These are phyloP conservation scores for Copsychus sechellarum DNA, from an alignment of 2,113 vertebrate genomes.

Conservation along the genomic window DNA sequence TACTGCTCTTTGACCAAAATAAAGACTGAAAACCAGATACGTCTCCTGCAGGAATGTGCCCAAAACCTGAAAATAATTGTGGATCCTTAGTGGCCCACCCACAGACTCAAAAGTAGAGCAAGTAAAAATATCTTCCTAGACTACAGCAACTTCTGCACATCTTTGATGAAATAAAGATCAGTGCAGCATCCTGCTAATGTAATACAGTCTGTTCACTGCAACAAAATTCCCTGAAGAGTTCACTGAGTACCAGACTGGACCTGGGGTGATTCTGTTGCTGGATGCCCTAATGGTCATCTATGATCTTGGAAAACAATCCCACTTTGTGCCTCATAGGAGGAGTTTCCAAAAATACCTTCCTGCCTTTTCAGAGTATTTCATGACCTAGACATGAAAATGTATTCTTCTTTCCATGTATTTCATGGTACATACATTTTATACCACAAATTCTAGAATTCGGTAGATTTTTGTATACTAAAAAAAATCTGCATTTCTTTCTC, in stretches of 20 bases:
- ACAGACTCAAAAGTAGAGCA: background rate
- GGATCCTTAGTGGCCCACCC: constrained; percentile 13
- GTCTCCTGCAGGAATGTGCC: background rate
- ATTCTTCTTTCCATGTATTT: background rate
- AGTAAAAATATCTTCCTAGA: background rate
- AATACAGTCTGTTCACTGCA: background rate
- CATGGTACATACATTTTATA: background rate
- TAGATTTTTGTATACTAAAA: background rate
- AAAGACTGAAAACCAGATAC: background rate
- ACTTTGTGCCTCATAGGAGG: background rate
- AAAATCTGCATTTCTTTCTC: background rate
- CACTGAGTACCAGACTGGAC: background rate
- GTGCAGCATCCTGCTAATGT: background rate
- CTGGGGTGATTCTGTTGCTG: background rate
- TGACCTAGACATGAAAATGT: background rate
- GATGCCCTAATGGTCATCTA: background rate
- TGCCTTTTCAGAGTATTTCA: background rate
- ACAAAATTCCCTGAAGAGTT: background rate
- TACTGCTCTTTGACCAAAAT: background rate
- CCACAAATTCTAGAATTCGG: background rate
- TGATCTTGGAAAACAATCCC: background rate
- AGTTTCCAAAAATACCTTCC: background rate
- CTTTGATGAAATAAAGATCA: background rate
- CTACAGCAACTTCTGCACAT: background rate
- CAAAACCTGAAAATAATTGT: constrained; percentile 33